Conservation (phyloP, 1,140 invertebrate genomes). For the Dendrolimus kikuchii region DNA sequence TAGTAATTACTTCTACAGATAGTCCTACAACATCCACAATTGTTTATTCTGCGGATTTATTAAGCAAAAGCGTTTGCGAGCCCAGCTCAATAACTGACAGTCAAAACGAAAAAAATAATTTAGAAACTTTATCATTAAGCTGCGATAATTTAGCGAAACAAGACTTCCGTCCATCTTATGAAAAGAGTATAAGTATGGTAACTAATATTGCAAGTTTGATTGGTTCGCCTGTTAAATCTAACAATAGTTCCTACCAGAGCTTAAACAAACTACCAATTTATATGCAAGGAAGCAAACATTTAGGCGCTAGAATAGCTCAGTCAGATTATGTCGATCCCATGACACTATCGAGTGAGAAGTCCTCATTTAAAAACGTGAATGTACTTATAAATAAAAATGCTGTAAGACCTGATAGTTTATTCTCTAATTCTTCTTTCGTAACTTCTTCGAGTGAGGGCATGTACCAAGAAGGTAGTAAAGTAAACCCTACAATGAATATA, state of each 20-base stretch:
- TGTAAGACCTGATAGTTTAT: constrained; percentile 65
- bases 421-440: constrained; percentile 73
- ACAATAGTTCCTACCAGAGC: constrained; percentile 65
- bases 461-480: constrained; percentile 45
- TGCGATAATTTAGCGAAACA: constrained; percentile 61
- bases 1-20: constrained; percentile 51
- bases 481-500: constrained; percentile 18
- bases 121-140: constrained; percentile 57
- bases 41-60: constrained; percentile 28
- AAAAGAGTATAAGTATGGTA: constrained; percentile 57
- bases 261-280: constrained; percentile 74
- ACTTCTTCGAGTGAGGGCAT: constrained; percentile 77
- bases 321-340: constrained; percentile 89
- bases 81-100: constrained; percentile 46
- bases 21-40: constrained; percentile 38
- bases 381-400: constrained; percentile 71
- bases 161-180: constrained; percentile 36
- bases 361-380: constrained; percentile 57
- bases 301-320: constrained; percentile 89
- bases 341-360: constrained; percentile 72
- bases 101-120: constrained; percentile 54
- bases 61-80: constrained; percentile 64
- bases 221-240: constrained; percentile 50
- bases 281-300: constrained; percentile 84
- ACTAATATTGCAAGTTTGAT: constrained; percentile 40